phyloP scores from a whole-genome alignment of 2,113 vertebrate genomes.

The Bujurquina vittata region DNA sequence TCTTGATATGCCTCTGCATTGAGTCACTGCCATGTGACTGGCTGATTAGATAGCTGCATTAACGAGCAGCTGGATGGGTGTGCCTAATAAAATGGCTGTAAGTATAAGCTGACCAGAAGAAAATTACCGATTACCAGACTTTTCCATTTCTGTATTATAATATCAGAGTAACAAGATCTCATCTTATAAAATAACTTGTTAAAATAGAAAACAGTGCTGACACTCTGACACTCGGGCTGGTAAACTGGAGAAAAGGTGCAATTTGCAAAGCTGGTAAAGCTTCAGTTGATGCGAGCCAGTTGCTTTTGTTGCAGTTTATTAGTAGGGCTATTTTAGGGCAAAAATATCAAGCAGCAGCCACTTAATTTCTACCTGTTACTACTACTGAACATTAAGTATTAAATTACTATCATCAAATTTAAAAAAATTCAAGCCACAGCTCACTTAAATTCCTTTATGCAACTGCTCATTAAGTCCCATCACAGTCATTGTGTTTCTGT shows the following conservation, averaged over 20 bases:
- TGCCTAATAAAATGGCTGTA: too few relatives aligned
- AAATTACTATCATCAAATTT: background rate
- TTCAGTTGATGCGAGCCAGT: background rate
- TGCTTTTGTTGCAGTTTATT: background rate
- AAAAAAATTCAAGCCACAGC: background rate
- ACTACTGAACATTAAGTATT: background rate
- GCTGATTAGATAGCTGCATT: background rate
- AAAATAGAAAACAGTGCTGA: background rate
- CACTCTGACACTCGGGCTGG: too few relatives aligned
- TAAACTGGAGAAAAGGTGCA: too few relatives aligned
- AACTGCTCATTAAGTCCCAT: background rate
- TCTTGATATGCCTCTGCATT: background rate
- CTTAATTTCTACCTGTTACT: background rate
- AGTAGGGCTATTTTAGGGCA: background rate
- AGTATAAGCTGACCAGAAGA: background rate
- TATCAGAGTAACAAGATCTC: background rate
- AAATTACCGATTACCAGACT: background rate
- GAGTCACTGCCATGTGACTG: background rate
- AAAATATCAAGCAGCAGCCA: background rate
- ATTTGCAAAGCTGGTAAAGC: background rate
- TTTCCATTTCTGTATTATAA: background rate
- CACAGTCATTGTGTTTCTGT: background rate
- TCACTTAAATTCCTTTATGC: background rate
- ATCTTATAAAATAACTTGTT: background rate
- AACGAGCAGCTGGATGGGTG: background rate